These are phyloP conservation scores for Diadema setosum DNA, from an alignment of 35 echinoderm and acorn worm species.

Conservation along the genomic window DNA sequence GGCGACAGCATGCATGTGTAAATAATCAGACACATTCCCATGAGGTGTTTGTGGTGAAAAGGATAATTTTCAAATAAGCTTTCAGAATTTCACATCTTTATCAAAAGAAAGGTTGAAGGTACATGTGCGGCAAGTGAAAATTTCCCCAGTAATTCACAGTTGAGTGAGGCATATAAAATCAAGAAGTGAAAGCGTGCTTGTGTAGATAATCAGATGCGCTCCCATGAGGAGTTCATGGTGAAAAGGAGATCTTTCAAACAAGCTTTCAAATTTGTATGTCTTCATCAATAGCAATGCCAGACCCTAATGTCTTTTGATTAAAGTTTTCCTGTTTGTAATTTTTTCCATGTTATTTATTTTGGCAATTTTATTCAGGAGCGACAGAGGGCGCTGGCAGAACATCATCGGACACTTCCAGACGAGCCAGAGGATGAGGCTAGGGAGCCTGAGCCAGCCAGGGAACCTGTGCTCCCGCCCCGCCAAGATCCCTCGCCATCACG, in stretches of 20 bases:
- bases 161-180: too few species aligned
- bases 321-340: not conserved
- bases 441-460: constrained; percentile 10
- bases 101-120: too few species aligned
- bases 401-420: constrained; percentile 25
- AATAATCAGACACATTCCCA: too few species aligned
- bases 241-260: not conserved
- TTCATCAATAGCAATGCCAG: not conserved
- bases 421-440: constrained; percentile 33
- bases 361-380: not conserved
- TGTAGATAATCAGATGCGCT: too few species aligned
- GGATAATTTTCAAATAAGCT: too few species aligned
- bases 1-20: too few species aligned
- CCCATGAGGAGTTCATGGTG: not conserved
- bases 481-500: not conserved
- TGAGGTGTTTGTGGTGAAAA: too few species aligned
- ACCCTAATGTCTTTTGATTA: not conserved
- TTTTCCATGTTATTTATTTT: not conserved
- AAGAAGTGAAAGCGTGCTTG: too few species aligned
- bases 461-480: not conserved
- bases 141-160: too few species aligned
- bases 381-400: constrained; percentile 16
- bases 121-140: too few species aligned
- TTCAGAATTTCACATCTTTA: too few species aligned
- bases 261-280: not conserved